Base-by-base conservation (phyloP, 2,113 vertebrate genomes). In the Coreoperca whiteheadi region DNA sequence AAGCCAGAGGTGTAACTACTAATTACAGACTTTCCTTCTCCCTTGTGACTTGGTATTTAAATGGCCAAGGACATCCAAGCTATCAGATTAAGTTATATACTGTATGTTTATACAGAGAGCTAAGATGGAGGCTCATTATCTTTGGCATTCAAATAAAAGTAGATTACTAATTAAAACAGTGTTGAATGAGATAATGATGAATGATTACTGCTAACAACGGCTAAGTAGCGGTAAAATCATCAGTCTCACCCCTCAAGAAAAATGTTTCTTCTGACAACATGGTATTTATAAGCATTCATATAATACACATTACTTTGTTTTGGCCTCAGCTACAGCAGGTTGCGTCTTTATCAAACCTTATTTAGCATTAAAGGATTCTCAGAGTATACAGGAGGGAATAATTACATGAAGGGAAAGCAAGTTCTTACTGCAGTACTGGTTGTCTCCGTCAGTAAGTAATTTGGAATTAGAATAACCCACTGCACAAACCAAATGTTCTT, bases 101-200 rank as follows among this genome's bases (percentile, higher is more conserved):
- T 81, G 64, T 74, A 57, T 75, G 84, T 90, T 84, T 86, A 71
- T 78, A 53, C 54, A 74, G 81, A 32, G 76, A 81, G 92, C 74
- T 66, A 51, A 88, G 74, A 88, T 91, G 81, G 81, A 66, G 65
- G n/a, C 79, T 91, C 82, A 79, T 92, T 88, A 88, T 70, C 72
- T 51, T 53, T 85, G 76, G 75, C 70, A 82, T 91, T 89, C 74
- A 87, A 86, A 78, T 78, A 70, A 84, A 89, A 87, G 74, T 78
- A 81, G 68, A 84, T 83, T 77, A 82, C 74, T 90, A 90, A 93
- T 92, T 92, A 90, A 85, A 86, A 87, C 3, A 25, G 21, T 56
- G 74, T 56, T 81, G 76, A 87, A 88, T 65, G 70, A 79, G 81
- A n/a, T n/a, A n/a, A n/a, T n/a, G n/a, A n/a, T n/a, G n/a, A n/a